These are phyloP conservation scores for Caenorhabditis sp. DNA, from an alignment of 2,888 invertebrate genomes.

Conservation along the genomic window DNA sequence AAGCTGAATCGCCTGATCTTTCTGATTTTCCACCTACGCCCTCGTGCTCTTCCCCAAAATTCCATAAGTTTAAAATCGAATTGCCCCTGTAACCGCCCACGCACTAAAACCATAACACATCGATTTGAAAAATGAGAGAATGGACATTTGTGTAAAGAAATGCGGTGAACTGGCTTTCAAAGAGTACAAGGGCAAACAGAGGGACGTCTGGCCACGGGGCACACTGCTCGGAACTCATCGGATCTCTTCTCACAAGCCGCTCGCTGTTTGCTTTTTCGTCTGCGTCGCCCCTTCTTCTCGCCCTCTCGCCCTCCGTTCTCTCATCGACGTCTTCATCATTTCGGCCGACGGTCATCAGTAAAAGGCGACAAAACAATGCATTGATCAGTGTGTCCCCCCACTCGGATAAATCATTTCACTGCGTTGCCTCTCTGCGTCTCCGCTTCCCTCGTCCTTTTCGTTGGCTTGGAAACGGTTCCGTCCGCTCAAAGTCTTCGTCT, in stretches of 20 bases:
- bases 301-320: not conserved
- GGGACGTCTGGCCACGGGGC: not conserved
- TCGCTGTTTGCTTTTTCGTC: conserved; percentile 5
- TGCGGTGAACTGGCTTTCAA: not conserved
- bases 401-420: conserved; percentile 12
- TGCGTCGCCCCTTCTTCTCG: conserved; percentile 14
- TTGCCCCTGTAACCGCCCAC: too few relatives aligned
- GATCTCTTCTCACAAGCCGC: not conserved
- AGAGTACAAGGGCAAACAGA: conserved; percentile 3
- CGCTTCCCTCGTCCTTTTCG: not conserved
- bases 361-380: conserved; percentile 37
- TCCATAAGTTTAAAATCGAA: too few relatives aligned
- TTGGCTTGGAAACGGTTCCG: conserved; percentile 5
- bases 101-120: too few relatives aligned
- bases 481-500: too few relatives aligned
- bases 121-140: conserved; percentile 3
- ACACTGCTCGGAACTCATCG: conserved; percentile 2
- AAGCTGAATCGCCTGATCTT: too few relatives aligned
- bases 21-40: too few relatives aligned
- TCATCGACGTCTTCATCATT: conserved; percentile 1
- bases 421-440: conserved; percentile 4
- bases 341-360: too few relatives aligned
- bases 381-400: conserved; percentile 14
- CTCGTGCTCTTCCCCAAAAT: too few relatives aligned
- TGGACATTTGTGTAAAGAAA: not conserved